phyloP scores from a whole-genome alignment of 2,113 vertebrate species.

The Pao palembangensis region DNA sequence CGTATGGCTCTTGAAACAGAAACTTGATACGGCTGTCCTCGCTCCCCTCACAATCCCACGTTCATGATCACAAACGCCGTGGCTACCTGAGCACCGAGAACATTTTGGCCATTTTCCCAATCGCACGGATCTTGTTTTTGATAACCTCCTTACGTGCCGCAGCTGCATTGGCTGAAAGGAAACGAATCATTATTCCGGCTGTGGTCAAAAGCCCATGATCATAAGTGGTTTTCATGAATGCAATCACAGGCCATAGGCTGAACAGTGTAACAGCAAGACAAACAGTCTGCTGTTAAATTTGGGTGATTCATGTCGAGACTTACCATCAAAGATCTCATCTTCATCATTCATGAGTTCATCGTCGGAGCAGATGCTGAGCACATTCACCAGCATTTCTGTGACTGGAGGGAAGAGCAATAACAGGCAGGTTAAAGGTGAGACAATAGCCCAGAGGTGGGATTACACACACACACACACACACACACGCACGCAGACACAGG shows the following conservation, averaged over 20 bases:
- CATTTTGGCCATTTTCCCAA: slow-evolving; percentile 84
- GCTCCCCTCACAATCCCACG: neutral
- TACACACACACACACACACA: too few relatives aligned
- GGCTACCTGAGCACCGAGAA: slow-evolving; percentile 79
- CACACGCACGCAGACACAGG: neutral
- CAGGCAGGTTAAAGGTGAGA: neutral
- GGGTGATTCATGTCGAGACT: slow-evolving; percentile 19
- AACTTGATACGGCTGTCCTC: slow-evolving; percentile 1
- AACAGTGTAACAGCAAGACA: neutral
- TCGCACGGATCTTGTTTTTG: slow-evolving; percentile 82
- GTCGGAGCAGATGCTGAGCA: slow-evolving; percentile 82
- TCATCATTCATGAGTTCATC: slow-evolving; percentile 82
- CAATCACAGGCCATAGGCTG: neutral
- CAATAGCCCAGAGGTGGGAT: too few relatives aligned
- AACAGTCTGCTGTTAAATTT: neutral
- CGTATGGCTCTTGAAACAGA: slow-evolving; percentile 7
- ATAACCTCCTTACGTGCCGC: slow-evolving; percentile 82
- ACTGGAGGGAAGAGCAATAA: slow-evolving; percentile 56
- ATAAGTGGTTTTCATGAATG: neutral
- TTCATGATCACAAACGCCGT: neutral
- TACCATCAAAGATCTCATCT: slow-evolving; percentile 81
- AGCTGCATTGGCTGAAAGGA: slow-evolving; percentile 76
- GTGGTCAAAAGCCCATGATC: neutral
- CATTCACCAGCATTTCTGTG: slow-evolving; percentile 83
- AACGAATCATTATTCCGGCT: neutral